Evolutionary conservation across 2,888 invertebrate genomes (phyloP), one percentile per base, ranked within the genome.

Genomic region (Acrocyrtus sp.): DNA sequence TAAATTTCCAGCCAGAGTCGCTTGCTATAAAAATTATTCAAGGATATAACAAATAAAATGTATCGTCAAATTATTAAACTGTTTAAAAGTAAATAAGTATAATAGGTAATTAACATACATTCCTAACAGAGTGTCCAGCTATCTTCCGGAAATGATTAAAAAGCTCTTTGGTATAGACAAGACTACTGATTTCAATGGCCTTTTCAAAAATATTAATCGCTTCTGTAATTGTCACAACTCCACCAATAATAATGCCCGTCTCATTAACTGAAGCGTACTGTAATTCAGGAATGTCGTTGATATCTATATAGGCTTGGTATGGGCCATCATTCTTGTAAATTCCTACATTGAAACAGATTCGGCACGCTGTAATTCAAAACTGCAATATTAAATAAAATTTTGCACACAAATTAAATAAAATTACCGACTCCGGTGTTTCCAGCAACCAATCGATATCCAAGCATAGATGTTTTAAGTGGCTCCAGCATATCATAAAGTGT

Each of bases 371-470:
- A 45, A 6, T 45, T 45, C 5, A 6, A 45, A 45, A n/a, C 17
- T 5, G 0, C 90, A 61, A 5, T n/a, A n/a, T n/a, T n/a, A 45
- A 45, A 27, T 4, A n/a, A 53, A 27, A 17, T 3, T 8, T 3
- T 53, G 3, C 34, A n/a, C n/a, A n/a, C 12, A n/a, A n/a, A n/a
- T n/a, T n/a, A n/a, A n/a, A n/a, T n/a, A n/a, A n/a, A n/a, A 15
- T 43, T 57, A 91, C 93, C 93, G 84, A 88, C 88, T 2, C 90
- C 91, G 1, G 92, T 92, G 82, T 92, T 92, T 29, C 93, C 93
- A 29, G 90, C 90, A 4, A 92, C 87, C 0, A 93, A 82, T 79
- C 88, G 86, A 81, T 90, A 91, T n/a, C 68, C 60, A n/a, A 62
- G 57, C 45, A 76, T 73, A 3, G 43, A 26, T 3, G 48, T 54